Base-by-base conservation (phyloP, 2,113 vertebrate genomes). In the Phrynosoma platyrhinos region DNA sequence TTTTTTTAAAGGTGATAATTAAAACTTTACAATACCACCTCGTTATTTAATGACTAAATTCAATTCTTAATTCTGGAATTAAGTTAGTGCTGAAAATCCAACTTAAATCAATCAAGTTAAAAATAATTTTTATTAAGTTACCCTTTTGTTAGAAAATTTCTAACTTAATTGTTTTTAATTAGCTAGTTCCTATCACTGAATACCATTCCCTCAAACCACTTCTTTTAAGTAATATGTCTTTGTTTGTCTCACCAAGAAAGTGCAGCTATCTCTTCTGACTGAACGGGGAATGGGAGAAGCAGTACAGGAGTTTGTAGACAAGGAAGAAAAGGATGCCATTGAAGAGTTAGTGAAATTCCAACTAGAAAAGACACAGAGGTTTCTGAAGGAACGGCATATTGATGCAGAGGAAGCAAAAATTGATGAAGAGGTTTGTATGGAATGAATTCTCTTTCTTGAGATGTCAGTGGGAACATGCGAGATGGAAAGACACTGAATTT, bases 221-320 rank as follows among this genome's bases (percentile, higher is more conserved):
- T 81, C 13, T 91, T 78, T 23, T 25, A 55, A 12, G n/a, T 75
- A 64, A 55, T 80, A 0, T 86, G 83, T 91, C 78, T 53, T 10
- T 9, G 6, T 13, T 16, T 91, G 18, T 91, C 25, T 36, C 2
- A 87, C 81, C 78, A 90, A 99, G 98, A 99, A 97, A 58, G 96
- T 98, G 53, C 98, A 99, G 94, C 97, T 99, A 92, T 99, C 98
- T 20, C 97, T 99, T 90, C 96, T 99, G 87, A 99, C 98, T 0
- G 98, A 99, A 95, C 97, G 98, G 91, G 98, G 98, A 86, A 99
- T 99, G 98, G 98, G 98, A 27, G 98, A 99, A 95, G 99, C 99
- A 23, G 98, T 99, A 84, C 98, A 98, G 91, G 99, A 99, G 93
- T 99, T 98, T 94, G 99, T 99, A 86, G 99, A 99, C 94, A 99